Conservation (phyloP, 2,888 invertebrate genomes). For the Clunio marinus region DNA sequence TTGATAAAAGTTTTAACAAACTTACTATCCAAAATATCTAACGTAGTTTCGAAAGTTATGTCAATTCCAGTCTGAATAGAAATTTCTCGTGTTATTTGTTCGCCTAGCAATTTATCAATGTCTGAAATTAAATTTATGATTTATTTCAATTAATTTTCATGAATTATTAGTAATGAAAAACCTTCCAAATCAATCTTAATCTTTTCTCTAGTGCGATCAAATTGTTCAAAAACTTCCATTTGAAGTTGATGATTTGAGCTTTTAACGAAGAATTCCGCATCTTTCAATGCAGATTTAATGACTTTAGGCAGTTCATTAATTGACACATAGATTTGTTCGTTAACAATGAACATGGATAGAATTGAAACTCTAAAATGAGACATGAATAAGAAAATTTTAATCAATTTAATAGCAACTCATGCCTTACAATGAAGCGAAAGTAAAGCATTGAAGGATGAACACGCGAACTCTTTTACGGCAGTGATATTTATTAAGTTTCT, state of each 20-base stretch:
- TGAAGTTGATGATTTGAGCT: conserved; percentile 63
- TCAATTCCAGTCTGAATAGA: conserved; percentile 71
- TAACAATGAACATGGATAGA: conserved; percentile 59
- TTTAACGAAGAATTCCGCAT: conserved; percentile 59
- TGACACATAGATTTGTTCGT: conserved; percentile 58
- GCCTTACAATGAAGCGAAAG: conserved; percentile 39
- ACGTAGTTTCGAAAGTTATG: conserved; percentile 65
- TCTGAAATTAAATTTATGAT: conserved; percentile 56
- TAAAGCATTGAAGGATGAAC: conserved; percentile 39
- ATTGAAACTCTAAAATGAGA: conserved; percentile 54
- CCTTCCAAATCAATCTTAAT: conserved; percentile 62
- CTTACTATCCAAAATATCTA: conserved; percentile 67
- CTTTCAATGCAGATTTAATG: conserved; percentile 57
- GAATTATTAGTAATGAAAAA: conserved; percentile 43
- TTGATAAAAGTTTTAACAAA: not conserved
- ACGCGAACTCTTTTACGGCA: conserved; percentile 39
- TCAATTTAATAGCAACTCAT: not conserved
- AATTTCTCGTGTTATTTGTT: conserved; percentile 71
- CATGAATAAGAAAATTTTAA: conserved; percentile 12
- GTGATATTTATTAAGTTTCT: conserved; percentile 28
- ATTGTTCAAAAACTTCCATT: conserved; percentile 55
- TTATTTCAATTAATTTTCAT: not conserved
- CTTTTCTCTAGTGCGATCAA: conserved; percentile 60
- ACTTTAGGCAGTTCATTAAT: conserved; percentile 56
- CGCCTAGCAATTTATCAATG: conserved; percentile 67